phyloP scores from a whole-genome alignment of 1,140 invertebrate genomes.

The Holcopasites calliopsidis region DNA sequence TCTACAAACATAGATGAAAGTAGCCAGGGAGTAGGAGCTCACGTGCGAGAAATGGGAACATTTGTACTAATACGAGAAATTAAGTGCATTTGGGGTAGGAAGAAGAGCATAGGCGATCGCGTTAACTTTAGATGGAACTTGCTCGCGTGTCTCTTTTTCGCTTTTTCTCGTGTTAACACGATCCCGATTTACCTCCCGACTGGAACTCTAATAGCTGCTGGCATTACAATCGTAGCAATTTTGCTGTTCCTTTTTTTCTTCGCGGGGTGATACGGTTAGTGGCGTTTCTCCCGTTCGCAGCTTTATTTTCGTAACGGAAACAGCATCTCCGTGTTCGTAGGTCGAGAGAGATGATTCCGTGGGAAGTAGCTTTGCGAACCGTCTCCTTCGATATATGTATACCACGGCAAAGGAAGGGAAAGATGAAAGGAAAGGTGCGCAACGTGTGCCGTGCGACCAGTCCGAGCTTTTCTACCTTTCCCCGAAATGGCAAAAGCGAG shows the following conservation, averaged over 20 bases:
- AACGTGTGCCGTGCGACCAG: slow-evolving; percentile 8
- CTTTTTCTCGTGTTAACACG: too few relatives aligned
- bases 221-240: slow-evolving; percentile 46
- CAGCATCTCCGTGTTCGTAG: slow-evolving; percentile 45
- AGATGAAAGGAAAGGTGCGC: background rate
- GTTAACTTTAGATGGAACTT: background rate
- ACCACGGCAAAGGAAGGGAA: slow-evolving; percentile 3
- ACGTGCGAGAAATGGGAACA: too few relatives aligned
- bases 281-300: slow-evolving; percentile 33
- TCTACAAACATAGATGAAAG: background rate
- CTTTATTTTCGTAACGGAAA: slow-evolving; percentile 69
- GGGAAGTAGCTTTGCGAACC: slow-evolving; percentile 49
- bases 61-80: too few relatives aligned
- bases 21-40: too few relatives aligned
- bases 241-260: slow-evolving; percentile 24
- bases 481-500: background rate
- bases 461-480: background rate
- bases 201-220: slow-evolving; percentile 33
- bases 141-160: too few relatives aligned
- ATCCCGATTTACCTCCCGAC: too few relatives aligned
- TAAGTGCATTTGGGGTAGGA: too few relatives aligned
- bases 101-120: background rate
- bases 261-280: slow-evolving; percentile 51
- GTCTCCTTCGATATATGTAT: slow-evolving; percentile 57
- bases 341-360: slow-evolving; percentile 38